Evolutionary conservation across 2,113 vertebrate genomes (phyloP).

Genomic region (Ailurus styani): DNA sequence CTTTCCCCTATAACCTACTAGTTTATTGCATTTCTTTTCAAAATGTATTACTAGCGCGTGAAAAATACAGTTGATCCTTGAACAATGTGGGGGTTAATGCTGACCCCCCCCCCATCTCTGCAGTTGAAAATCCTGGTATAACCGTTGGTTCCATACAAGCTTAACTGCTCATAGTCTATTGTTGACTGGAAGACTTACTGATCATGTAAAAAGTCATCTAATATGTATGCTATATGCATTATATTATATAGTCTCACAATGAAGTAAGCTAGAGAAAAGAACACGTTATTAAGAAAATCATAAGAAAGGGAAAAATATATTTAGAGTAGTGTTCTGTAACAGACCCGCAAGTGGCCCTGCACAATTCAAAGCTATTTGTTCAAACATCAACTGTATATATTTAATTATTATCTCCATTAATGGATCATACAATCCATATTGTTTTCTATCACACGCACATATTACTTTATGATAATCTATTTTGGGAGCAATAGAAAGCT

Average conservation of each 20-base stretch:
- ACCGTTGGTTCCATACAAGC: background rate
- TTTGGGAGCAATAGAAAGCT: background rate
- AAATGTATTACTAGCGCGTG: background rate
- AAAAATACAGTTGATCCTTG: background rate
- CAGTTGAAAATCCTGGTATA: background rate
- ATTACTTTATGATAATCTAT: background rate
- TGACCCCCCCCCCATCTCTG: background rate
- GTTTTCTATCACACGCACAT: background rate
- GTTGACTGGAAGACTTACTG: background rate
- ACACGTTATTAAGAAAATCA: background rate
- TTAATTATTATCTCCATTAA: background rate
- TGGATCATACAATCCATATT: background rate
- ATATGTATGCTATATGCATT: background rate
- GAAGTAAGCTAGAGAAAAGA: background rate
- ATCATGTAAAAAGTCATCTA: background rate
- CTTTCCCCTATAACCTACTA: background rate
- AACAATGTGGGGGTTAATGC: background rate
- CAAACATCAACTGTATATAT: background rate
- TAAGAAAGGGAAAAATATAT: background rate
- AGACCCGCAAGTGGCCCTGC: background rate
- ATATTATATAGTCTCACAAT: background rate
- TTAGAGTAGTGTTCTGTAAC: background rate
- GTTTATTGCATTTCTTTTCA: background rate
- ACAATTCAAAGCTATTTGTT: background rate
- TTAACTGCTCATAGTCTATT: background rate